phyloP scores from a whole-genome alignment of 2,113 vertebrate species.

The Chionodraco myersi region DNA sequence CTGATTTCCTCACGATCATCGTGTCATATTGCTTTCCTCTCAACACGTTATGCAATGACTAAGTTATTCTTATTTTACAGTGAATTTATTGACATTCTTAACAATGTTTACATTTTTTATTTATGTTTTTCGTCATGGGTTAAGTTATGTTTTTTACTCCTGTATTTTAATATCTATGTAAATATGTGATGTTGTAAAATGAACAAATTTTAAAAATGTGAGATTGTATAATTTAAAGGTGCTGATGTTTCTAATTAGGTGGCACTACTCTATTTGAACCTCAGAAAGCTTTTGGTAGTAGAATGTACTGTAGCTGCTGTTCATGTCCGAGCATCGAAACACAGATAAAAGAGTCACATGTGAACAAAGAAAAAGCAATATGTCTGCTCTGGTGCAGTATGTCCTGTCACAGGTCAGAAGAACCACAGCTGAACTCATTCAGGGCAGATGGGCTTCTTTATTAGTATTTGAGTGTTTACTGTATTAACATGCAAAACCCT shows the following conservation, averaged over 20 bases:
- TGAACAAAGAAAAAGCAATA: constrained; percentile 75
- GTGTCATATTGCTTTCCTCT: constrained; percentile 47
- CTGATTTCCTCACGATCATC: constrained; percentile 9
- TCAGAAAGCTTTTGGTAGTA: constrained; percentile 66
- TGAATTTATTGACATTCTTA: constrained; percentile 25
- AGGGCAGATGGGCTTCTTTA: constrained; percentile 48
- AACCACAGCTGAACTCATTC: constrained; percentile 26
- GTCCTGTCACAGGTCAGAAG: constrained; percentile 34
- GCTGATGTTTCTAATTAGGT: constrained; percentile 79
- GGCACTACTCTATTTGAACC: constrained; percentile 69
- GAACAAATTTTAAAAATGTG: constrained; percentile 76
- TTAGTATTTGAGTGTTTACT: constrained; percentile 61
- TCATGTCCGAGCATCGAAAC: constrained; percentile 63
- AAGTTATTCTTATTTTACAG: constrained; percentile 59
- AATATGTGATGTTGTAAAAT: constrained; percentile 78
- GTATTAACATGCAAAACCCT: constrained; percentile 58
- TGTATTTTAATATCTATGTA: constrained; percentile 74
- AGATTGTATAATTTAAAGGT: constrained; percentile 82
- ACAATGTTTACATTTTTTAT: constrained; percentile 70
- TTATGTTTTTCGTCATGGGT: constrained; percentile 62
- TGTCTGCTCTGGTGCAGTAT: constrained; percentile 49
- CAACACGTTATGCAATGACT: constrained; percentile 63
- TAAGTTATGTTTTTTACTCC: constrained; percentile 77
- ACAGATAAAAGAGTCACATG: constrained; percentile 39
- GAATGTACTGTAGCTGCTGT: constrained; percentile 77